phyloP scores from a whole-genome alignment of 2,888 invertebrate genomes.

The Tetrapedia diversipes region DNA sequence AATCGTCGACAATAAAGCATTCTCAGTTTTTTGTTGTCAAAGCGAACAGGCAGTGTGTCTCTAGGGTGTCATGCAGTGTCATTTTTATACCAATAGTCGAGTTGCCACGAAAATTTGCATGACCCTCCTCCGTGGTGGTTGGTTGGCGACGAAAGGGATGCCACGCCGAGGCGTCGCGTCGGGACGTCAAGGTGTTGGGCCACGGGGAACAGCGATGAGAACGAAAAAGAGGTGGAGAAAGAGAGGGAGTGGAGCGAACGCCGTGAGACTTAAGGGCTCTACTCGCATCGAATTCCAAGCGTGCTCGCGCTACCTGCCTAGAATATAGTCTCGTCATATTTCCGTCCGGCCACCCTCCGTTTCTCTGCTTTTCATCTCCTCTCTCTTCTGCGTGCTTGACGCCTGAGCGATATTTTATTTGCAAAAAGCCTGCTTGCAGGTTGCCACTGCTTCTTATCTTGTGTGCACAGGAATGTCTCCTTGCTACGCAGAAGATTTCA shows the following conservation, averaged over 20 bases:
- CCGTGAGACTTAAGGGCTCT: constrained; percentile 65
- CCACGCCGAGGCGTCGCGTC: constrained; percentile 28
- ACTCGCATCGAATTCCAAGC: constrained; percentile 70
- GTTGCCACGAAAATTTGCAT: constrained; percentile 46
- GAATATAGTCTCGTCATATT: constrained; percentile 74
- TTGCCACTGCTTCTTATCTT: constrained; percentile 74
- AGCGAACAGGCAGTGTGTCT: constrained; percentile 2
- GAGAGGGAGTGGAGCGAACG: background rate
- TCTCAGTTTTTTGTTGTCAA: constrained; percentile 32
- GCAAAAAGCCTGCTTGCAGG: constrained; percentile 69
- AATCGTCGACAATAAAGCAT: constrained; percentile 44
- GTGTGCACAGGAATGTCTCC: constrained; percentile 75
- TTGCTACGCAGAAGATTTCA: constrained; percentile 55
- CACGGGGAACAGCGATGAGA: constrained; percentile 28
- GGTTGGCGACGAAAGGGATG: constrained; percentile 5
- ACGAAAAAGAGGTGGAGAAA: background rate
- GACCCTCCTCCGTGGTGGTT: constrained; percentile 1
- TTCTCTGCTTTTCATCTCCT: constrained; percentile 28
- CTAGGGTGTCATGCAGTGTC: constrained; percentile 39
- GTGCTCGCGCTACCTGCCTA: constrained; percentile 69
- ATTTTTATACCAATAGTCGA: constrained; percentile 34
- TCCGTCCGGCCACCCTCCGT: constrained; percentile 47
- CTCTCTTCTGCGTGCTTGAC: constrained; percentile 50
- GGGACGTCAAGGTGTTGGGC: constrained; percentile 19
- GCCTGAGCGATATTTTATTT: constrained; percentile 76